A percentile compares a stretch with the other conserved stretches of the same genome.
Evolutionary conservation across 2,797 vertebrate genomes (phyloP).

Genomic region (Acanthurus leucopareius): DNA sequence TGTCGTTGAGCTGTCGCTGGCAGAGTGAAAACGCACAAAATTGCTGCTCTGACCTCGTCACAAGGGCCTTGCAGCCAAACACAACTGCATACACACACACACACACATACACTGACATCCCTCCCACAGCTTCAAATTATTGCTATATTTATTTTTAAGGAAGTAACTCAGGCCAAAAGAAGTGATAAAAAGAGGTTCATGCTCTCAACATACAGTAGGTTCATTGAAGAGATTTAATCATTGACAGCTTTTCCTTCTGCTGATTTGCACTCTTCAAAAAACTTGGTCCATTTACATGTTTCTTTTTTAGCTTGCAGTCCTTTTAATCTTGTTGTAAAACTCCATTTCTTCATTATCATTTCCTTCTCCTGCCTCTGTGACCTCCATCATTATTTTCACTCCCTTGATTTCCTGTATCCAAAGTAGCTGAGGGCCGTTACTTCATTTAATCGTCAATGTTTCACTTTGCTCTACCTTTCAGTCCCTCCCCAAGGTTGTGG

Average conservation of each 20-base stretch:
- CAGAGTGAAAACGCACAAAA: slow-evolving; percentile 26
- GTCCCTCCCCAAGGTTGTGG: slow-evolving; percentile 51
- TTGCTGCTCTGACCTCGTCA: slow-evolving; percentile 43
- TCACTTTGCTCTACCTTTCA: slow-evolving; percentile 22
- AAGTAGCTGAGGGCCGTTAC: slow-evolving; percentile 4
- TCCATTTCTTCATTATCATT: slow-evolving; percentile 7
- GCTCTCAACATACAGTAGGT: neutral
- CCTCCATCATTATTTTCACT: slow-evolving; percentile 10
- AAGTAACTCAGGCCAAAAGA: neutral
- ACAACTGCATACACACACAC: neutral
- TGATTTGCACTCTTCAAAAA: neutral
- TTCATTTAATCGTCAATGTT: slow-evolving; percentile 12
- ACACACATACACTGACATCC: slow-evolving; percentile 29
- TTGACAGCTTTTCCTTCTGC: neutral
- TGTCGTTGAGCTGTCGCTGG: slow-evolving; percentile 32
- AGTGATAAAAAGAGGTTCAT: neutral
- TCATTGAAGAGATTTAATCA: neutral
- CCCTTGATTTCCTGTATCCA: slow-evolving; percentile 20
- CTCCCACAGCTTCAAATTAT: slow-evolving; percentile 25
- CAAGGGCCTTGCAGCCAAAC: slow-evolving; percentile 27
- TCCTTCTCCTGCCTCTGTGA: slow-evolving; percentile 3
- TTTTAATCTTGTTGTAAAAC: neutral
- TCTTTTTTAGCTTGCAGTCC: neutral
- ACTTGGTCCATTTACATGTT: neutral
- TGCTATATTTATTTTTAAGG: slow-evolving; percentile 12